Conservation (phyloP, 2,797 vertebrate species). For the Dryobates pubescens region DNA sequence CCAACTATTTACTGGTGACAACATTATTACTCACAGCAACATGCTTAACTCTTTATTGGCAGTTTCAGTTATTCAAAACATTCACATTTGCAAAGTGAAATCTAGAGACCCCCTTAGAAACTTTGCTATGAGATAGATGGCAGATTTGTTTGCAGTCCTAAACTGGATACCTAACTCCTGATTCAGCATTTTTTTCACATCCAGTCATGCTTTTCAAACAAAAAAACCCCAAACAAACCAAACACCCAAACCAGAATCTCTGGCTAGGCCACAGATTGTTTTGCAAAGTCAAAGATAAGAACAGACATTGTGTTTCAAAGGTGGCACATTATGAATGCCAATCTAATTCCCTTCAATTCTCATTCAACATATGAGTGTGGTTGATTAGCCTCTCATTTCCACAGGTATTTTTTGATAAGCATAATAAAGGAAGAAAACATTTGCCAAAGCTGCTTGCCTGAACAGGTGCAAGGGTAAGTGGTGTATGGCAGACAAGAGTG, state of each 20-base stretch:
- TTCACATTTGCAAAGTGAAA: not conserved
- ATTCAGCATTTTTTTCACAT: not conserved
- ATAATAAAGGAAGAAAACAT: not conserved
- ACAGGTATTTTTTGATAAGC: not conserved
- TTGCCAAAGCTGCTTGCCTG: not conserved
- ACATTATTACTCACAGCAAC: not conserved
- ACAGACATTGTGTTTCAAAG: not conserved
- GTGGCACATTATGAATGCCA: not conserved
- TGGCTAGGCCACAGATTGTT: not conserved
- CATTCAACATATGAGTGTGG: not conserved
- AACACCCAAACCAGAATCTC: not conserved
- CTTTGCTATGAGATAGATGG: not conserved
- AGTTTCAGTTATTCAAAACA: not conserved
- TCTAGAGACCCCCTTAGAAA: not conserved
- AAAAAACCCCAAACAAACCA: not conserved
- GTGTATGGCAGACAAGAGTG: not conserved
- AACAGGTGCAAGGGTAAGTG: not conserved
- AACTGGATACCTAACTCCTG: not conserved
- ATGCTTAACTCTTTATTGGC: not conserved
- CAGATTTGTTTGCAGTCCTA: not conserved
- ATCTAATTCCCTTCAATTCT: not conserved
- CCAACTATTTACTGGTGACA: not conserved
- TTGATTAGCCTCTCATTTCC: not conserved
- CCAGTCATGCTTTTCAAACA: not conserved
- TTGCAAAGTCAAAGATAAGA: not conserved